phyloP scores from a whole-genome alignment of 2,113 vertebrate species.

The Geococcyx californianus region DNA sequence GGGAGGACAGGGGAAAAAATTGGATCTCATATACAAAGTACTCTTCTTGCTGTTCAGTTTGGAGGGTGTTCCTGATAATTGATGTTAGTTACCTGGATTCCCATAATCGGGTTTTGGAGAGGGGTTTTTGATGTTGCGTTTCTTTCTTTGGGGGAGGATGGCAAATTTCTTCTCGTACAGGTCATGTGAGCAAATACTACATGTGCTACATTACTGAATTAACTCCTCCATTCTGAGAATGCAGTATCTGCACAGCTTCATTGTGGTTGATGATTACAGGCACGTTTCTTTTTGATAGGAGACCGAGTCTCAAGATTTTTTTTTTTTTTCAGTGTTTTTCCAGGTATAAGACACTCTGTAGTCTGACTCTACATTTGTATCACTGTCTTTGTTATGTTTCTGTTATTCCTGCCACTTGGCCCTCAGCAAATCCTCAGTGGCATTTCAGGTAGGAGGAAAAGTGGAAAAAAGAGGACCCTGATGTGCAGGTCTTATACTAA shows the following conservation, averaged over 20 bases:
- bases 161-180: neutral
- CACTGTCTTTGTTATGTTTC: neutral
- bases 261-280: neutral
- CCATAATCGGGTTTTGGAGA: neutral
- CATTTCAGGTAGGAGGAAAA: neutral
- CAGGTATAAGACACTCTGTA: neutral
- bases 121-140: neutral
- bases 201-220: neutral
- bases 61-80: neutral
- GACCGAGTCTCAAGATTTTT: neutral
- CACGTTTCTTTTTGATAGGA: neutral
- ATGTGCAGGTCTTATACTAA: neutral
- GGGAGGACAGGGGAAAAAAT: neutral
- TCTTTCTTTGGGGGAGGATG: neutral
- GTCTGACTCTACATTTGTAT: neutral
- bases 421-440: neutral
- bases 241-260: neutral
- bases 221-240: neutral
- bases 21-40: neutral
- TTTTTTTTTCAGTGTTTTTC: neutral
- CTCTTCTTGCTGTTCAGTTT: neutral
- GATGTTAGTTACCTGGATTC: neutral
- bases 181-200: neutral
- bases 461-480: neutral
- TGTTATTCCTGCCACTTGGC: neutral